Evolutionary conservation across 2,888 invertebrate genomes (phyloP).

Genomic region (Sthenelais limicola): DNA sequence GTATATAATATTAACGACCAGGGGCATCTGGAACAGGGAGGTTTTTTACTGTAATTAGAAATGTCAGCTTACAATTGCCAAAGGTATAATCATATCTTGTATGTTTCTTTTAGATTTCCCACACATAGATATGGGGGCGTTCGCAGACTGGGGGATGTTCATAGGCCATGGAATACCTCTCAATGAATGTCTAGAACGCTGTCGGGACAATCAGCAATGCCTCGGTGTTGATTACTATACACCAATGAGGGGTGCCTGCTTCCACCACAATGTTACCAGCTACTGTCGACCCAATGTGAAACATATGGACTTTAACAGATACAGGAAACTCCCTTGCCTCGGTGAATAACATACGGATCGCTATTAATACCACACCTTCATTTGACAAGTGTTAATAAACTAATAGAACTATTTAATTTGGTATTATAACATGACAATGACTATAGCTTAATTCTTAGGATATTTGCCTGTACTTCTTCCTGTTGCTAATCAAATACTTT

Average conservation of each 20-base stretch:
- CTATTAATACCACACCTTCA: background rate
- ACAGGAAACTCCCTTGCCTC: conserved; percentile 22
- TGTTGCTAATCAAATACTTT: too few species aligned
- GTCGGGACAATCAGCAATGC: background rate
- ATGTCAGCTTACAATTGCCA: too few species aligned
- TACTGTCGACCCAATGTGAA: conserved; percentile 24
- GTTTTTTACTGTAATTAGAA: too few species aligned
- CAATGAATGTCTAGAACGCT: conserved; percentile 17
- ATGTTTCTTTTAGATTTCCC: conserved; percentile 13
- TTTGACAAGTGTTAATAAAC: background rate
- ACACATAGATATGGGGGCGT: conserved; percentile 4
- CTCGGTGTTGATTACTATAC: conserved; percentile 15
- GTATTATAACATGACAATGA: background rate
- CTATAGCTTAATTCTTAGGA: too few species aligned
- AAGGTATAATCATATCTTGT: too few species aligned
- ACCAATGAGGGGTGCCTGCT: conserved; percentile 28
- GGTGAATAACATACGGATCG: background rate
- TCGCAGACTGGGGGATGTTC: conserved; percentile 26
- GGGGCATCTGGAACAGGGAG: too few species aligned
- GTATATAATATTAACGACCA: too few species aligned
- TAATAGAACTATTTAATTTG: background rate
- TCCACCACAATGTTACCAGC: conserved; percentile 31
- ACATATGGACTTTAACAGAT: conserved; percentile 16
- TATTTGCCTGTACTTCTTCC: too few species aligned
- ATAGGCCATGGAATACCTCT: conserved; percentile 4